Percentiles rank a stretch among this genome's conserved stretches.
These are phyloP conservation scores for Nanorana parkeri DNA, from an alignment of 2,113 vertebrate species.

Conservation along the genomic window DNA sequence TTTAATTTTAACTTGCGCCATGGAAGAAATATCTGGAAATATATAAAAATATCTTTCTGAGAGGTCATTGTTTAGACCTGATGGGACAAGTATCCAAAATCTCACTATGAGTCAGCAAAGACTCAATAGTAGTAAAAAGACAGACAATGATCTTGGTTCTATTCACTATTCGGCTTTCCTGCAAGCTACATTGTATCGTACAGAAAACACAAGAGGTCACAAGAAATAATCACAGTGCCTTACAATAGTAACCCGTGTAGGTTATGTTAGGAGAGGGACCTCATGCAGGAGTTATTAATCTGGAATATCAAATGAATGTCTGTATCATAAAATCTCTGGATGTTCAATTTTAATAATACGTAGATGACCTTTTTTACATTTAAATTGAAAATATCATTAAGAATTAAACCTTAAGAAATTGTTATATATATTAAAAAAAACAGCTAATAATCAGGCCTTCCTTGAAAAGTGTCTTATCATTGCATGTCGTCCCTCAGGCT, in stretches of 20 bases:
- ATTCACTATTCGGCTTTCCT: no score
- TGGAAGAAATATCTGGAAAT: no score
- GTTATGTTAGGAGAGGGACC: not conserved
- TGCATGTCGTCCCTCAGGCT: conserved; percentile 60
- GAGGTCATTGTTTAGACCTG: no score
- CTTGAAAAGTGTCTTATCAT: conserved; percentile 59
- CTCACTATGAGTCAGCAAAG: no score
- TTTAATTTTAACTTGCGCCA: no score
- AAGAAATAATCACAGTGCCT: not conserved
- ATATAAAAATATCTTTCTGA: no score
- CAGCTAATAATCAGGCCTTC: conserved; percentile 62
- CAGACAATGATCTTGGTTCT: no score
- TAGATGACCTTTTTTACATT: conserved; percentile 48
- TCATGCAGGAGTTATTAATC: conserved; percentile 36
- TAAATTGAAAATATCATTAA: conserved; percentile 52
- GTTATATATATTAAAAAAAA: conserved; percentile 63
- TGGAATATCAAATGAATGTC: conserved; percentile 44
- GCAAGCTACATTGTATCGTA: conserved; percentile 17
- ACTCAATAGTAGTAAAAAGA: no score
- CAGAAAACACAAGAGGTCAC: not conserved
- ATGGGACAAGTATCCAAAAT: no score
- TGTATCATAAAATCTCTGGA: conserved; percentile 48
- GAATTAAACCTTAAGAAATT: conserved; percentile 62
- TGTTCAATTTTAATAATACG: conserved; percentile 48
- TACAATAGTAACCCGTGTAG: conserved; percentile 38